phyloP scores from a whole-genome alignment of 2,888 invertebrate genomes.

The Galerucella calmariensis region DNA sequence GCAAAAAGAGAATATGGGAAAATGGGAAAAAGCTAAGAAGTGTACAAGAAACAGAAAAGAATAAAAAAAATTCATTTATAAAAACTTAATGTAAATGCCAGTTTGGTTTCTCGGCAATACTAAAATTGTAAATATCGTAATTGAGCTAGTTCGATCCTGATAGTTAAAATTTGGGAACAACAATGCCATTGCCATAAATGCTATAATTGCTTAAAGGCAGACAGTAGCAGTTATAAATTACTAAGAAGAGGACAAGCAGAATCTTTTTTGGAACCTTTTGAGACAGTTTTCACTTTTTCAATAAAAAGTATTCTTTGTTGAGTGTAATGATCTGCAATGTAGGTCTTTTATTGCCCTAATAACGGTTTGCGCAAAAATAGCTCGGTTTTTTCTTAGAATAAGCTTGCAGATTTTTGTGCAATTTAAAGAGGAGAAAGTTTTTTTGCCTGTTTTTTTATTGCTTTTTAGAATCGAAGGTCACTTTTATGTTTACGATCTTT shows the following conservation, averaged over 20 bases:
- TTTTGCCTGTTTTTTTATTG: constrained; percentile 30
- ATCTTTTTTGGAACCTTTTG: constrained; percentile 41
- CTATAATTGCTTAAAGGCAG: constrained; percentile 49
- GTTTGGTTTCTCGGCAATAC: too few species aligned
- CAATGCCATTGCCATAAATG: constrained; percentile 47
- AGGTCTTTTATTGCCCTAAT: constrained; percentile 47
- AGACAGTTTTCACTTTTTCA: constrained; percentile 45
- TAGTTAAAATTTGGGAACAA: constrained; percentile 37
- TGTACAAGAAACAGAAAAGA: too few species aligned
- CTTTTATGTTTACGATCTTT: not conserved
- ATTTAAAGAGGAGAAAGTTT: constrained; percentile 26
- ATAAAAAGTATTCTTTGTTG: constrained; percentile 41
- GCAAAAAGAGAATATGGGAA: too few species aligned
- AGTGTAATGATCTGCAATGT: constrained; percentile 45
- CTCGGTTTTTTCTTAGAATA: constrained; percentile 34
- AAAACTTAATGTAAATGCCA: too few species aligned
- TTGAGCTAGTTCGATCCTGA: not conserved
- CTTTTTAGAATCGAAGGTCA: constrained; percentile 3
- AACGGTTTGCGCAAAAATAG: constrained; percentile 46
- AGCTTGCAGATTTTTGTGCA: constrained; percentile 33
- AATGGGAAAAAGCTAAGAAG: too few species aligned
- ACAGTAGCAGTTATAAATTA: constrained; percentile 49
- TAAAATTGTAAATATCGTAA: too few species aligned
- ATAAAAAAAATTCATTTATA: too few species aligned
- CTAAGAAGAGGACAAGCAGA: constrained; percentile 28